Conservation (phyloP, 2,888 invertebrate genomes). For the Drosophila imparisetae region DNA sequence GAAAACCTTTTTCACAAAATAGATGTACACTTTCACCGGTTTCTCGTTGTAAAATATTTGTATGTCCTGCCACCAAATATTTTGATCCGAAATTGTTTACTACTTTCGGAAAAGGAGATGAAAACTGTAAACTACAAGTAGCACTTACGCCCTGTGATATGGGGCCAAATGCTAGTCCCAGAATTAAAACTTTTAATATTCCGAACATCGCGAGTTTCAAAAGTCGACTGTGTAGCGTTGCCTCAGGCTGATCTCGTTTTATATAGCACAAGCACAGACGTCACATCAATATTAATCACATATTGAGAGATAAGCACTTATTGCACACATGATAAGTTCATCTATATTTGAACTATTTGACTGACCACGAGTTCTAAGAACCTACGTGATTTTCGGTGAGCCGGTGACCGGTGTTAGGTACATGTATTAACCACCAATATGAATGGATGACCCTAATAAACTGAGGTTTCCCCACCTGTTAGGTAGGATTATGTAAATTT, state of each 20-base stretch:
- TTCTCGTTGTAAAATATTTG: fast-evolving
- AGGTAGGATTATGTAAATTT: too few relatives aligned
- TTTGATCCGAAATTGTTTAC: background rate
- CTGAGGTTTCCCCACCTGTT: too few relatives aligned
- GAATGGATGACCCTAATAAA: too few relatives aligned
- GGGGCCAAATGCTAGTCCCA: background rate
- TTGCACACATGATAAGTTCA: background rate
- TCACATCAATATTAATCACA: background rate
- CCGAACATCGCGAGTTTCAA: background rate
- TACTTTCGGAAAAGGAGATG: background rate
- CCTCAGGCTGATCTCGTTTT: background rate
- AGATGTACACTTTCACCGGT: background rate
- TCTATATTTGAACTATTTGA: background rate
- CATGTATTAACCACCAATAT: too few relatives aligned
- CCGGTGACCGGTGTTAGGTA: too few relatives aligned
- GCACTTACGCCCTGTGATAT: background rate
- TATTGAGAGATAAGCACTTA: background rate
- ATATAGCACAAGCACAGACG: background rate
- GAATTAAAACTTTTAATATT: background rate
- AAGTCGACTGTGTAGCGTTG: background rate
- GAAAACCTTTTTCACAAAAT: background rate
- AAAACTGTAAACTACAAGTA: fast-evolving
- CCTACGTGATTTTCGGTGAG: background rate
- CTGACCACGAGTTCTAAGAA: background rate
- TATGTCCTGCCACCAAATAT: background rate